These are phyloP conservation scores for Lottia scabra DNA, from an alignment of 2,888 invertebrate species.

Conservation along the genomic window DNA sequence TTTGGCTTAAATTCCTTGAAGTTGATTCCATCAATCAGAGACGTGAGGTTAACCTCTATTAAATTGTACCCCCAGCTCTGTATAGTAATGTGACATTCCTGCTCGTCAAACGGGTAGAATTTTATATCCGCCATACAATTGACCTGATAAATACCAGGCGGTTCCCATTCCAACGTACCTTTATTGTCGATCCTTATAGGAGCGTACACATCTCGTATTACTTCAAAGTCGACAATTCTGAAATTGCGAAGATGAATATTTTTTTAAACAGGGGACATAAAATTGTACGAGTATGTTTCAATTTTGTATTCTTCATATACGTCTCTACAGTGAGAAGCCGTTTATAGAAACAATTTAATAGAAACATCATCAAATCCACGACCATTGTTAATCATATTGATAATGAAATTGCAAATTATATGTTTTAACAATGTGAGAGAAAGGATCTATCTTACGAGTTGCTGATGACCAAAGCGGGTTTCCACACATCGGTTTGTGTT, in stretches of 20 bases:
- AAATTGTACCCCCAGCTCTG: conserved; percentile 27
- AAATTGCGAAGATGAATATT: no score
- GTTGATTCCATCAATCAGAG: conserved; percentile 14
- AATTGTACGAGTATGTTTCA: no score
- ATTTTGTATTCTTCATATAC: no score
- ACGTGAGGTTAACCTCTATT: conserved; percentile 22
- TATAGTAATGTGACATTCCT: conserved; percentile 28
- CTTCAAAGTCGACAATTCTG: conserved; percentile 21
- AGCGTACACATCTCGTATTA: conserved; percentile 14
- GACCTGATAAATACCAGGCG: conserved; percentile 25
- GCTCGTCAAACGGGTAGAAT: conserved; percentile 34
- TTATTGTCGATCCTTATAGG: conserved; percentile 18
- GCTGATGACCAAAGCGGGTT: conserved; percentile 13
- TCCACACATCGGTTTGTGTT: conserved; percentile 9
- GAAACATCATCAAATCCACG: no score
- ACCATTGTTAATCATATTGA: no score
- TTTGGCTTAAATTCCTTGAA: conserved; percentile 18
- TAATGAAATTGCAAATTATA: no score
- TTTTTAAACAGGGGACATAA: no score
- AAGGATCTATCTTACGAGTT: conserved; percentile 13
- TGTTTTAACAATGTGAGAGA: no score
- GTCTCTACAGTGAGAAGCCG: no score
- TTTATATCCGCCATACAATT: conserved; percentile 33
- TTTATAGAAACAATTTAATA: no score
- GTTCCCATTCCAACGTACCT: conserved; percentile 31